Evolutionary conservation across 2,797 vertebrate species (phyloP), one percentile per base, ranked within the genome.

Genomic region (Tragelaphus oryx): DNA sequence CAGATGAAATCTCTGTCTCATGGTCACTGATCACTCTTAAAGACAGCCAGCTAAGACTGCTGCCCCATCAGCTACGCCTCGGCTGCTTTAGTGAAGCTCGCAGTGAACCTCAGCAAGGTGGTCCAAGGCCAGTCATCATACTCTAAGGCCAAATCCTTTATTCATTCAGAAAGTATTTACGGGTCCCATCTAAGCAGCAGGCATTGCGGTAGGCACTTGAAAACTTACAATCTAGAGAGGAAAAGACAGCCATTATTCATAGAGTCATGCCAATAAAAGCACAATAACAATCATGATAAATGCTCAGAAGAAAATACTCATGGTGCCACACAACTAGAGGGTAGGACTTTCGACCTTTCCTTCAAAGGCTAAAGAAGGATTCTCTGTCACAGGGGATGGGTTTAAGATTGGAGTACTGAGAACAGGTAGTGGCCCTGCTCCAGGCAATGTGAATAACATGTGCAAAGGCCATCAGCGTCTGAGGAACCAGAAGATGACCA

Each of bases 1-100:
- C 52, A 94, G 84, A 96, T 74, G 62, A 86, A 91, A 59, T 52
- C 52, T 54, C 79, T 87, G 28, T 52, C 68, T 37, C 62, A n/a
- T 8, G 9, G 48, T 93, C 41, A 65, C 22, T 1, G 10, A 68
- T n/a, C 37, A 7, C 16, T 62, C 83, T 33, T 28, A 4, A 55
- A 65, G 0, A 16, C 26, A 57, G n/a, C 54, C 37, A 60, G 62
- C 16, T 28, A 89, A 80, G 18, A 22, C 6, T 44, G 10, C 28
- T 13, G 2, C 59, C 41, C 48, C 13, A n/a, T 48, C 37, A 85
- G 62, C 55, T n/a, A 33, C 6, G 22, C 50, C 89, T 87, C 20
- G 0, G 26, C 26, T n/a, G 9, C 26, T 80, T 37, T 9, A 41
- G 52, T 1, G 3, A 81, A 93, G 37, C 84, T 6, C 16, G 33